Percentiles rank a stretch among this genome's conserved stretches.
phyloP scores from a whole-genome alignment of 2,113 vertebrate genomes.

The Xiphorhynchus elegans region DNA sequence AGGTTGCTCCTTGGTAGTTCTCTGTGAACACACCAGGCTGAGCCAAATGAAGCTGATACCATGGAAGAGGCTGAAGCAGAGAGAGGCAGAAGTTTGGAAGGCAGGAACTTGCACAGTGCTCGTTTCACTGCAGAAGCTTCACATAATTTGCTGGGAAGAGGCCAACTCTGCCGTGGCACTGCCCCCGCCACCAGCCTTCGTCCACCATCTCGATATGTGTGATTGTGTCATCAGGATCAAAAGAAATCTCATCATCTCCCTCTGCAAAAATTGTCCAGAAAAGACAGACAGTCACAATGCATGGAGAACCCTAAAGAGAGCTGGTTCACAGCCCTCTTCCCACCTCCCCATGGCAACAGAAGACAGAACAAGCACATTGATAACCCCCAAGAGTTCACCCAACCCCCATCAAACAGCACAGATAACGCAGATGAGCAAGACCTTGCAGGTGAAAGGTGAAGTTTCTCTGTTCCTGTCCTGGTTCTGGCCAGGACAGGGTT shows the following conservation, averaged over 20 bases:
- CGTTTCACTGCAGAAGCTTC: slow-evolving; percentile 76
- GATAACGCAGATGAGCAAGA: not conserved
- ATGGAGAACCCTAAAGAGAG: not conserved
- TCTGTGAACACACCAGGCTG: not conserved
- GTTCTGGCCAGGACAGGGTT: not conserved
- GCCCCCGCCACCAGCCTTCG: slow-evolving; percentile 93
- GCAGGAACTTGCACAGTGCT: not conserved
- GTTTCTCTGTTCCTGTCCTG: not conserved
- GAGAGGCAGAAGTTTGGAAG: not conserved
- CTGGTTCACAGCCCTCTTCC: not conserved
- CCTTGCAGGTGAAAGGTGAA: not conserved
- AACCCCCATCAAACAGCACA: not conserved
- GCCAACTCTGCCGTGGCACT: slow-evolving; percentile 78
- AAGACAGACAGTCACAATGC: not conserved
- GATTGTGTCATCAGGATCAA: slow-evolving; percentile 88
- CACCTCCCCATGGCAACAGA: not conserved
- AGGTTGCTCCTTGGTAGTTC: not conserved
- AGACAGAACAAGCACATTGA: not conserved
- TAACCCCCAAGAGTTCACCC: not conserved
- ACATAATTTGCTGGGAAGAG: slow-evolving; percentile 94
- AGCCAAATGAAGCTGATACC: not conserved
- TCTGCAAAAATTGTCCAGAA: slow-evolving; percentile 71
- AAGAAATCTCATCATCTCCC: slow-evolving; percentile 92
- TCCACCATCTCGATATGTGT: slow-evolving; percentile 93
- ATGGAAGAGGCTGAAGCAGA: not conserved